Evolutionary conservation across 2,888 invertebrate genomes (phyloP).

Genomic region (Hedya salicella): DNA sequence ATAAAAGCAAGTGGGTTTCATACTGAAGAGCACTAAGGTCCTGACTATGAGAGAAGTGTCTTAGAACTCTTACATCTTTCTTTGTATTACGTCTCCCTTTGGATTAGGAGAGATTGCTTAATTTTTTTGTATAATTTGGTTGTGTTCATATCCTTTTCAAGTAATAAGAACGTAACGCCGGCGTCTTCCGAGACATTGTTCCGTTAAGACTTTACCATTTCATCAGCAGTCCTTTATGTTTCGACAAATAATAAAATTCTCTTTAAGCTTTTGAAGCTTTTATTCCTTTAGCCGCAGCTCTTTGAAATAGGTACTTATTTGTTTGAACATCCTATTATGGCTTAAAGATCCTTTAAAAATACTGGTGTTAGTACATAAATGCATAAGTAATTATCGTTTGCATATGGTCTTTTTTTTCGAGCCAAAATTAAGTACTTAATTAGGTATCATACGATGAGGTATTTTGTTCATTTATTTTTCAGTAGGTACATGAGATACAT

Average conservation of each 20-base stretch:
- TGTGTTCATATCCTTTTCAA: slow-evolving; percentile 33
- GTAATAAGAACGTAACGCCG: slow-evolving; percentile 39
- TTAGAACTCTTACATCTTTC: no score
- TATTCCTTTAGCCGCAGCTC: slow-evolving; percentile 39
- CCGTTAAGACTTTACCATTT: slow-evolving; percentile 37
- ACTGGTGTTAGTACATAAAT: slow-evolving; percentile 17
- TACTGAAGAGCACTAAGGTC: no score
- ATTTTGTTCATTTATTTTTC: neutral
- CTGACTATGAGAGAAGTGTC: no score
- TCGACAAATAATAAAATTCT: slow-evolving; percentile 40
- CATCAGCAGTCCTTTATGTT: slow-evolving; percentile 38
- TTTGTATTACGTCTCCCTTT: neutral
- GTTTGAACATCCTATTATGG: slow-evolving; percentile 40
- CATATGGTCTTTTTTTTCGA: neutral
- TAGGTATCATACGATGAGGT: neutral
- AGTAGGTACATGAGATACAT: neutral
- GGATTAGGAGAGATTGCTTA: slow-evolving; percentile 9
- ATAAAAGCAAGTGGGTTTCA: no score
- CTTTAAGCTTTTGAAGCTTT: slow-evolving; percentile 40
- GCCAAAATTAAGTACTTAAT: neutral
- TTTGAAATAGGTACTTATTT: slow-evolving; percentile 36
- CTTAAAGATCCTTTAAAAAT: slow-evolving; percentile 22
- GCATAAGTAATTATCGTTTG: slow-evolving; percentile 11
- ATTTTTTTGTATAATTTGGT: slow-evolving; percentile 20
- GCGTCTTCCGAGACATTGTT: slow-evolving; percentile 43